phyloP scores from a whole-genome alignment of 2,797 vertebrate genomes.

The Peromyscus attwateri region DNA sequence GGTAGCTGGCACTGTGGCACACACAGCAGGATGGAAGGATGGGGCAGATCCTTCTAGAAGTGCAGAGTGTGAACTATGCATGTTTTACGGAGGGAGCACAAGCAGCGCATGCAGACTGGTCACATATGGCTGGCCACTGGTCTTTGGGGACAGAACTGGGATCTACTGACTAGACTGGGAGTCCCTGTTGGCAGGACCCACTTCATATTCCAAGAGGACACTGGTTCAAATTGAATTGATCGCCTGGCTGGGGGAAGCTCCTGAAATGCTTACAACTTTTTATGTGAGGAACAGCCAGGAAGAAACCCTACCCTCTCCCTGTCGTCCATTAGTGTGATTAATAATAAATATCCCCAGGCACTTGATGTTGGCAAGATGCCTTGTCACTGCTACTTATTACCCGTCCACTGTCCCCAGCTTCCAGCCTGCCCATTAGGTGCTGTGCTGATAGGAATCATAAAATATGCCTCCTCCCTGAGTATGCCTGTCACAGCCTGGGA shows the following conservation, averaged over 20 bases:
- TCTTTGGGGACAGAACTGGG: not conserved
- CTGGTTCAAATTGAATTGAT: slow-evolving; percentile 20
- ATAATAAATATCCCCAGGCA: slow-evolving; percentile 65
- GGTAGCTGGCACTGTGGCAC: not conserved
- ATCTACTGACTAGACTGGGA: not conserved
- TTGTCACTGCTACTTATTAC: not conserved
- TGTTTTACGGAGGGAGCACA: not conserved
- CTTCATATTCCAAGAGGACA: slow-evolving; percentile 22
- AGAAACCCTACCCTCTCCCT: slow-evolving; percentile 1
- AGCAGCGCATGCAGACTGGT: not conserved
- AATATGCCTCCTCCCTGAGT: not conserved
- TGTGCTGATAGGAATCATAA: not conserved
- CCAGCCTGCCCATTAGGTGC: slow-evolving; percentile 7
- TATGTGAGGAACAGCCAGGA: slow-evolving; percentile 46
- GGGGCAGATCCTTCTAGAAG: not conserved
- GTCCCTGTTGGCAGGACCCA: not conserved
- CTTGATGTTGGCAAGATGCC: not conserved
- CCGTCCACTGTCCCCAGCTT: not conserved
- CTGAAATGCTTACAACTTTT: slow-evolving; percentile 27
- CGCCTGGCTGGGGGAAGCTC: not conserved
- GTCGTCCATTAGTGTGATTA: slow-evolving; percentile 60
- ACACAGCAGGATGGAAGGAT: not conserved
- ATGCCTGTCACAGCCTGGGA: not conserved
- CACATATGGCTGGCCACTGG: not conserved
- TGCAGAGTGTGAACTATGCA: not conserved